Base-by-base conservation (phyloP, 2,888 invertebrate genomes). In the Stenolophus ochropezus region DNA sequence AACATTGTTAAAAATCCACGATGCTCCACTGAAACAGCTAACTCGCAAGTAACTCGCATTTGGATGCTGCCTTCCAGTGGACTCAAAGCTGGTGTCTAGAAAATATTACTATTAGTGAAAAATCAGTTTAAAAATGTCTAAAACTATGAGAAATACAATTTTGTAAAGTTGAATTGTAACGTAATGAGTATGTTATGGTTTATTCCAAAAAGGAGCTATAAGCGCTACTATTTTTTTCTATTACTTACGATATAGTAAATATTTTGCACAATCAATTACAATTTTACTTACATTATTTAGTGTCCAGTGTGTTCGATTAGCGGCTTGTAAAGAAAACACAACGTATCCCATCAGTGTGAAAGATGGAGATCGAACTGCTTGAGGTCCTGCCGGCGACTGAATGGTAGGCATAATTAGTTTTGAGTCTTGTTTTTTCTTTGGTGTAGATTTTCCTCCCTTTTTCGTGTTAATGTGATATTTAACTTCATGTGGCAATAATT, bases 1-100 rank as follows among this genome's bases (percentile, higher is more conserved):
- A 97, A 99, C 92, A 98, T 97, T 0, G 98, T 98, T 83, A 98
- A 92, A 90, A 98, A 98, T 21, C 97, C 98, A 81, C 94, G 92
- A 89, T 97, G 94, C 85, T 94, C 94, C 0, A 95, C 92, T 5
- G 92, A 92, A 25, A 93, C 89, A 84, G 96, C 91, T 85, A 95
- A 91, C 86, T 94, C 92, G 84, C 95, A 95, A 33, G 91, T 91
- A 82, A 98, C 93, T 84, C 94, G 93, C 92, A 98, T 92, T 87
- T 94, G 93, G 2, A 98, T 91, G 2, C 91, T 92, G 3, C 98
- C 98, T 85, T 97, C 97, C 1, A 99, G 90, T 0, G 97, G 97
- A 85, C 96, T 96, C 83, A 94, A 93, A 83, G 93, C 92, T 0
- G 96, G 94, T 0, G 96, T 93, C 96, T 96, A 89, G 21, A 86